Conservation (phyloP, 2,113 vertebrate genomes). For the Corapipo altera region DNA sequence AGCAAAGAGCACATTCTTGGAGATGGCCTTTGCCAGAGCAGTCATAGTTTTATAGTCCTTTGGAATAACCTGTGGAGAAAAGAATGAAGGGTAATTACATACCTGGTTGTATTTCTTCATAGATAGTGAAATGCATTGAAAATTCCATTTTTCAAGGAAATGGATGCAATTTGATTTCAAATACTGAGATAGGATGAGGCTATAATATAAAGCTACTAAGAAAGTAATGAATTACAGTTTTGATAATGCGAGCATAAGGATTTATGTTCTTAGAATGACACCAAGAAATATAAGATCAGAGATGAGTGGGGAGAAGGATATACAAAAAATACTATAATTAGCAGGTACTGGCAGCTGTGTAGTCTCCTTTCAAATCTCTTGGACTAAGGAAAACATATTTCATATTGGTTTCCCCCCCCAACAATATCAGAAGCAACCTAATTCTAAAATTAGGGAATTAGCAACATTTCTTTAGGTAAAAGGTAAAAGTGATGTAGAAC, state of each 20-base stretch:
- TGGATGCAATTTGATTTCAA: neutral
- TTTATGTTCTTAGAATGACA: neutral
- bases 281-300: neutral
- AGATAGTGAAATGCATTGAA: neutral
- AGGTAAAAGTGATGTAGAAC: neutral
- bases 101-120: neutral
- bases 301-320: neutral
- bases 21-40: slow-evolving; percentile 94
- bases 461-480: neutral
- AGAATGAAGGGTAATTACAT: neutral
- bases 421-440: neutral
- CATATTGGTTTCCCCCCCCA: neutral
- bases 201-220: neutral
- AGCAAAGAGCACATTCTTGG: slow-evolving; percentile 96
- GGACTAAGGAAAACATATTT: neutral
- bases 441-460: neutral
- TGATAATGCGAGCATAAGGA: neutral
- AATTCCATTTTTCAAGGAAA: neutral
- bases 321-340: neutral
- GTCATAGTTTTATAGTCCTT: slow-evolving; percentile 99
- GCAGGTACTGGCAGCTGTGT: neutral
- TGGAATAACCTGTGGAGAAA: slow-evolving; percentile 87
- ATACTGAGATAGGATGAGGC: neutral
- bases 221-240: neutral
- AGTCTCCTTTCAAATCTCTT: neutral